Base-by-base conservation (phyloP, 2,113 vertebrate species). In the Erpornis zantholeuca region DNA sequence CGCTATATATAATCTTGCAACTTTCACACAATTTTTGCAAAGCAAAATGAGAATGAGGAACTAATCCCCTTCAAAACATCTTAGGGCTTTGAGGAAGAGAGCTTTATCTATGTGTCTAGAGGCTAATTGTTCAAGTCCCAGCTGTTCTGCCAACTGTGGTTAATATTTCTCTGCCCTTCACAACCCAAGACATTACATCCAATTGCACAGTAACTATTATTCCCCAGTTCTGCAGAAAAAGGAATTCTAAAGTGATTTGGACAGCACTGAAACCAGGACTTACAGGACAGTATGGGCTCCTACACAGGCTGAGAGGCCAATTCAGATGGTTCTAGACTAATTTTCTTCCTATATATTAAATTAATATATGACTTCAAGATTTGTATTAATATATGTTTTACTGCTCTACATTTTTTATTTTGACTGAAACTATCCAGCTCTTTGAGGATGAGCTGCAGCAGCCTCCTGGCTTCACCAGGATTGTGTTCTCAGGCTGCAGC, bases 41-140 rank as follows among this genome's bases (percentile, higher is more conserved):
- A 93, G 90, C 56, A 92, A 90, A 95, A 93, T 84, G 72, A 82
- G 72, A 97, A 86, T 68, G 13, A 88, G 31, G 88, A 94, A 60
- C 56, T 86, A 95, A 90, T 90, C 53, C 69, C 64, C 36, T 87
- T 86, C 92, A 88, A 86, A 96, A 92, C 36, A 2, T 90, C 90
- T 81, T 38, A 75, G 1, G 7, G 82, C 86, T 94, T 94, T 81
- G 92, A 93, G 71, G 60, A 94, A 68, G 65, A 86, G 49, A 78
- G 86, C 77, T 90, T 92, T 90, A 93, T 95, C 82, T 83, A 40
- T 1, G 45, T 93, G 80, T 94, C 93, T 90, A 88, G 82, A 95
- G 93, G 96, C 94, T 94, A 96, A 92, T 93, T 94, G 90, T 96
- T 90, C 90, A 97, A 95, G 88, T 96, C 94, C 76, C 94, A 96